Conservation (phyloP, 2,113 vertebrate genomes). For the Otis tarda region DNA sequence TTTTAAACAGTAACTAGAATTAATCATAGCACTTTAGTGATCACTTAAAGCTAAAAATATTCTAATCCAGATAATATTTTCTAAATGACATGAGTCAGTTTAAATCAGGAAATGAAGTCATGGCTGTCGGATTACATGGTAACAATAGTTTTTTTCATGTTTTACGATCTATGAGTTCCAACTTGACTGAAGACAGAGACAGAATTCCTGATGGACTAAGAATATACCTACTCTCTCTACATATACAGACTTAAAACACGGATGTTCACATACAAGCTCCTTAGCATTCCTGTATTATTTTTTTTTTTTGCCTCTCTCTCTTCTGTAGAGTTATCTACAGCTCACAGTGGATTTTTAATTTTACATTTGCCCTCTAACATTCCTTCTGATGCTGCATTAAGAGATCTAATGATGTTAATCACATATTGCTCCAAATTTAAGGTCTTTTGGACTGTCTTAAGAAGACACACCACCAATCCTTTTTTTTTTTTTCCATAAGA, state of each 20-base stretch:
- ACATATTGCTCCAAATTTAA: neutral
- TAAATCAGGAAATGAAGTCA: neutral
- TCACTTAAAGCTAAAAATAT: neutral
- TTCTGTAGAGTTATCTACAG: neutral
- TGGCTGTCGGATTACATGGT: neutral
- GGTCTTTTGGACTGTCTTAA: neutral
- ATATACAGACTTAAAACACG: neutral
- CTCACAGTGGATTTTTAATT: neutral
- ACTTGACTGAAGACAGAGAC: neutral
- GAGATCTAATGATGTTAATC: neutral
- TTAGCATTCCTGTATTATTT: neutral
- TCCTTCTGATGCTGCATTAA: neutral
- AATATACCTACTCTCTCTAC: neutral
- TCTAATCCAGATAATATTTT: neutral
- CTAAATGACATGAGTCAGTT: neutral
- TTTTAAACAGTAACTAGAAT: neutral
- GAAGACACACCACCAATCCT: neutral
- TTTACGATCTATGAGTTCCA: neutral
- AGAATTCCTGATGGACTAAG: neutral
- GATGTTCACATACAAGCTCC: neutral
- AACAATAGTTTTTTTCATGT: neutral
- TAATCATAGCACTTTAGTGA: neutral
- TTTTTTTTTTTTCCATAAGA: neutral
- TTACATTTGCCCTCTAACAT: neutral
- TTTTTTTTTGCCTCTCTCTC: neutral